Evolutionary conservation across 2,113 vertebrate genomes (phyloP).

Genomic region (Corythornis vintsioides): DNA sequence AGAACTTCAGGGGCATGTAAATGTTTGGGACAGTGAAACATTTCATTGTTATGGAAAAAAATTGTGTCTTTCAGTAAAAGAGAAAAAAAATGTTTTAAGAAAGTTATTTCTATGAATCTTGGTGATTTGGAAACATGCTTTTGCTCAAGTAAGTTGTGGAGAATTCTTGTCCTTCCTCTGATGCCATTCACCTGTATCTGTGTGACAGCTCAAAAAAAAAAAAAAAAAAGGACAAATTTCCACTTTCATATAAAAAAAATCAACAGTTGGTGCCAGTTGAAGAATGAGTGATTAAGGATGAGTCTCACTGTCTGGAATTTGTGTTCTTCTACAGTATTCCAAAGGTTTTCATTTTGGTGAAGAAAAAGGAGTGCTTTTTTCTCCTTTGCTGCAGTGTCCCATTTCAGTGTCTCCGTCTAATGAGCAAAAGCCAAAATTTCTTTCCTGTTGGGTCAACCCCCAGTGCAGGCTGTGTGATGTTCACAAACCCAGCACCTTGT

Average conservation of each 20-base stretch:
- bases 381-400: neutral
- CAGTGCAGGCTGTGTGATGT: neutral
- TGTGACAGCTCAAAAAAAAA: neutral
- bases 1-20: slow-evolving; percentile 45
- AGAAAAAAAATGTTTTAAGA: neutral
- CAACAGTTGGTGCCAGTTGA: neutral
- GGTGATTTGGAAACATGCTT: neutral
- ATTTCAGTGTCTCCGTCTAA: neutral
- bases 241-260: neutral
- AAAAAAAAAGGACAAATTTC: neutral
- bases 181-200: neutral
- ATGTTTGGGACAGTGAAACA: slow-evolving; percentile 13
- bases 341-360: neutral
- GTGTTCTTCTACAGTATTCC: neutral
- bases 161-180: neutral
- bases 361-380: neutral
- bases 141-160: neutral
- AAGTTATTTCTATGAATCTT: neutral
- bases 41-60: neutral
- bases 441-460: neutral
- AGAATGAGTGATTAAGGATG: neutral
- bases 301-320: neutral
- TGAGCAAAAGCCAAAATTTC: neutral
- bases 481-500: neutral
- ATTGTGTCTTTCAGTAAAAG: neutral